A percentile compares a stretch with the other conserved stretches of the same genome.
These are phyloP conservation scores for Saccopteryx bilineata DNA, from an alignment of 2,113 vertebrate genomes.

Conservation along the genomic window DNA sequence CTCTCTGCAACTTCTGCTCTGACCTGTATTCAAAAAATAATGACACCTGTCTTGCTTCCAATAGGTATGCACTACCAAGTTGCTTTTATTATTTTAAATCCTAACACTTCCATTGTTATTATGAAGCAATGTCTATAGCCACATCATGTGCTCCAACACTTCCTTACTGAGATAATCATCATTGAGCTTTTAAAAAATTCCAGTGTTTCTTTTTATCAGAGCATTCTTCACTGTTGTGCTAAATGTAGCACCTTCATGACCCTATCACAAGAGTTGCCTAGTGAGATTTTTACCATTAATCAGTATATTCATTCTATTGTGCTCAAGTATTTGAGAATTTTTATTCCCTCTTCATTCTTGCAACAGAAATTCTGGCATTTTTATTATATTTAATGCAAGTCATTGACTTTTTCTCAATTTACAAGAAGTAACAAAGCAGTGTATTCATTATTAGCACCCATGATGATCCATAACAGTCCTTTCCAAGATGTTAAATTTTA, in stretches of 20 bases:
- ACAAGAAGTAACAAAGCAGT: not conserved
- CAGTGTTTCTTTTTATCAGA: not conserved
- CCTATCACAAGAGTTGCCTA: not conserved
- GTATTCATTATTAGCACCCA: not conserved
- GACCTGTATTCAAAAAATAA: constrained; percentile 28
- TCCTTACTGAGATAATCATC: not conserved
- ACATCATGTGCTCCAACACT: not conserved
- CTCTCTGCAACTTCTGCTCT: not conserved
- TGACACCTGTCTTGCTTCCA: not conserved
- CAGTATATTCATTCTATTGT: not conserved
- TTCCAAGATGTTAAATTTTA: not conserved
- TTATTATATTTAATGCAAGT: not conserved
- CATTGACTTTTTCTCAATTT: not conserved
- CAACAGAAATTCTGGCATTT: not conserved
- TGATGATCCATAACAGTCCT: not conserved
- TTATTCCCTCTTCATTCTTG: not conserved
- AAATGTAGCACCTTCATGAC: not conserved
- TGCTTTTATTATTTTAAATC: constrained; percentile 38
- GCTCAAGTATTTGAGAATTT: not conserved
- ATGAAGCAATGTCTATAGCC: not conserved
- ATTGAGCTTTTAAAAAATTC: not conserved
- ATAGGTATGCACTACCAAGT: not conserved
- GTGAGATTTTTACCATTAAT: not conserved
- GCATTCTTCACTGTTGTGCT: not conserved
- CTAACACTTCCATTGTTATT: not conserved